Conservation (phyloP, 1,140 invertebrate genomes). For the Drosophila leontia region DNA sequence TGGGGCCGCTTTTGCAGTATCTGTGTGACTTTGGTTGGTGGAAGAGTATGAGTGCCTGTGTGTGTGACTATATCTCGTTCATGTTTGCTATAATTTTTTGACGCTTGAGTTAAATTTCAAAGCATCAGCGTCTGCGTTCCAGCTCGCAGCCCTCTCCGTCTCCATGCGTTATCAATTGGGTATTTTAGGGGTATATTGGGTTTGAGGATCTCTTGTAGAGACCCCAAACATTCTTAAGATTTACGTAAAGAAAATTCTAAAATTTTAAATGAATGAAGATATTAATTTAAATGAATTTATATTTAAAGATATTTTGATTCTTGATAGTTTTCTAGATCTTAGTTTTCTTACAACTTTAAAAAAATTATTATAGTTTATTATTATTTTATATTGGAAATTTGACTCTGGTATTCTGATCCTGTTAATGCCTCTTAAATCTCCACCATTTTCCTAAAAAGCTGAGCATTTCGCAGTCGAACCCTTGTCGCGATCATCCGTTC, state of each 20-base stretch:
- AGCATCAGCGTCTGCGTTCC: constrained; percentile 54
- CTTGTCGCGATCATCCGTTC: constrained; percentile 17
- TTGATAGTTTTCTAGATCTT: too few species aligned
- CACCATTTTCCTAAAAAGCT: background rate
- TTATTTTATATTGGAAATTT: too few species aligned
- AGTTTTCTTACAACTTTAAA: too few species aligned
- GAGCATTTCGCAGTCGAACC: constrained; percentile 17
- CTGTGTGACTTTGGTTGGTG: constrained; percentile 5
- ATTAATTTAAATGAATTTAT: too few species aligned
- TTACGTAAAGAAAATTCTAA: background rate
- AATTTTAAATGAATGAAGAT: background rate
- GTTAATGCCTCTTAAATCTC: background rate
- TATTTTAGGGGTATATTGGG: constrained; percentile 3
- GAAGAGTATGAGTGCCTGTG: constrained; percentile 1
- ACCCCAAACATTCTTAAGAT: background rate
- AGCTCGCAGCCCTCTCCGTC: constrained; percentile 42
- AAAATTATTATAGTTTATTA: too few species aligned
- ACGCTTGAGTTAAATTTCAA: constrained; percentile 78
- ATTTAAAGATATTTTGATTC: background rate
- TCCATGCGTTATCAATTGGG: constrained; percentile 23
- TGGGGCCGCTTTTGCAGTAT: constrained; percentile 41
- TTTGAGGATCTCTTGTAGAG: too few species aligned
- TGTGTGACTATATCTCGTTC: constrained; percentile 35
- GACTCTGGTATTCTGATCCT: background rate
- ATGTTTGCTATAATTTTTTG: constrained; percentile 72